These are phyloP conservation scores for Rhadinocentrus ornatus DNA, from an alignment of 2,797 vertebrate genomes.

Conservation along the genomic window DNA sequence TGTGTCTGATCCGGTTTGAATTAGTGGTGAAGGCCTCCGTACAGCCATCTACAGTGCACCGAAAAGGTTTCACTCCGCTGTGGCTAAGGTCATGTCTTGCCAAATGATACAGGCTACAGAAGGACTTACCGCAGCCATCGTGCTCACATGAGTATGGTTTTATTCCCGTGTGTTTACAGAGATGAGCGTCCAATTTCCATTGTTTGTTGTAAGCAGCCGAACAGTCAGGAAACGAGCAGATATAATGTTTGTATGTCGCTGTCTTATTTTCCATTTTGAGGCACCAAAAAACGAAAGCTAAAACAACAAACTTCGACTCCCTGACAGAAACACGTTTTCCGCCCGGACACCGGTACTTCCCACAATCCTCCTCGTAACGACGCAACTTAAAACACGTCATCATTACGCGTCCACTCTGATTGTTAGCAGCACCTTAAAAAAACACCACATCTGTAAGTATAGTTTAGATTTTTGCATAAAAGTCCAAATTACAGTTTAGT, in stretches of 20 bases:
- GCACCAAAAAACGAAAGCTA: accelerated
- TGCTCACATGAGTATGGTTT: slow-evolving; percentile 84
- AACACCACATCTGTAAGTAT: slow-evolving; percentile 34
- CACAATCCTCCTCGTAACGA: not conserved
- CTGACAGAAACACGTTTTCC: slow-evolving; percentile 18
- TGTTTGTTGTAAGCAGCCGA: slow-evolving; percentile 85
- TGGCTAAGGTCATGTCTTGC: slow-evolving; percentile 87
- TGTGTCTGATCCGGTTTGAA: slow-evolving; percentile 86
- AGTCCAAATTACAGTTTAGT: accelerated
- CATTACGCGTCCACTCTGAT: not conserved
- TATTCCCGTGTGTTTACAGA: slow-evolving; percentile 92
- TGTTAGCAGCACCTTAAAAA: not conserved
- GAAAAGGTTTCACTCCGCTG: slow-evolving; percentile 84
- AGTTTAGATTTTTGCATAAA: accelerated
- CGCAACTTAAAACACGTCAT: slow-evolving; percentile 13
- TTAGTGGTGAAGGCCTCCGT: slow-evolving; percentile 86
- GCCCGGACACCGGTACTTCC: slow-evolving; percentile 23
- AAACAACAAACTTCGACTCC: no score
- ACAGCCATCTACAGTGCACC: slow-evolving; percentile 73
- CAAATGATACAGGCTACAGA: slow-evolving; percentile 86
- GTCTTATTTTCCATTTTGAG: slow-evolving; percentile 42
- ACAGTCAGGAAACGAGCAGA: slow-evolving; percentile 90
- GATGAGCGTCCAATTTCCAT: slow-evolving; percentile 90
- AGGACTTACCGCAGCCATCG: slow-evolving; percentile 86
- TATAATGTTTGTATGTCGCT: slow-evolving; percentile 69